phyloP scores from a whole-genome alignment of 2,797 vertebrate species.

The Dendrocincla fuliginosa region DNA sequence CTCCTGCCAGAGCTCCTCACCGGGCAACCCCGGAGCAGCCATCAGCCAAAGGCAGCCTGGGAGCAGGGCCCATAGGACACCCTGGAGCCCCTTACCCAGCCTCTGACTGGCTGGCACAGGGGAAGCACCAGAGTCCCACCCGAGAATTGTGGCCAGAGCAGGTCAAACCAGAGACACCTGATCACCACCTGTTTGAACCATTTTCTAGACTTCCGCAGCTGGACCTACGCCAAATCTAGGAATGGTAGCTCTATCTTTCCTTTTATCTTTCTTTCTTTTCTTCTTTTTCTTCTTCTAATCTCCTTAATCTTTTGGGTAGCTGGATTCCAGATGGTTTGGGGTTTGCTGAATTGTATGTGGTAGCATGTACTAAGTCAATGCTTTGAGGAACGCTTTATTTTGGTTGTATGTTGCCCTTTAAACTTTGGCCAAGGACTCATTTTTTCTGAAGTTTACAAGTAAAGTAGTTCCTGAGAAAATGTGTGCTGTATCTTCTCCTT shows the following conservation, averaged over 20 bases:
- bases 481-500: background rate
- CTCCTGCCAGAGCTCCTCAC: background rate
- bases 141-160: background rate
- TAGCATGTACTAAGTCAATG: background rate
- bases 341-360: background rate
- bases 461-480: background rate
- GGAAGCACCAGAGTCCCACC: background rate
- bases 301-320: background rate
- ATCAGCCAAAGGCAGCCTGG: background rate
- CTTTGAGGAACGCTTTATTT: background rate
- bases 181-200: background rate
- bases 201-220: background rate
- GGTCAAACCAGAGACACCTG: background rate
- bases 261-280: background rate
- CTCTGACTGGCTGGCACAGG: background rate
- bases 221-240: background rate
- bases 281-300: background rate
- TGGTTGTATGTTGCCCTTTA: background rate
- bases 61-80: background rate
- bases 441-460: background rate
- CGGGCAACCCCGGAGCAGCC: background rate
- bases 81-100: background rate
- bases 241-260: background rate
- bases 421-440: background rate
- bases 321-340: background rate